Evolutionary conservation across 2,797 vertebrate genomes (phyloP).

Genomic region (Furcifer pardalis): DNA sequence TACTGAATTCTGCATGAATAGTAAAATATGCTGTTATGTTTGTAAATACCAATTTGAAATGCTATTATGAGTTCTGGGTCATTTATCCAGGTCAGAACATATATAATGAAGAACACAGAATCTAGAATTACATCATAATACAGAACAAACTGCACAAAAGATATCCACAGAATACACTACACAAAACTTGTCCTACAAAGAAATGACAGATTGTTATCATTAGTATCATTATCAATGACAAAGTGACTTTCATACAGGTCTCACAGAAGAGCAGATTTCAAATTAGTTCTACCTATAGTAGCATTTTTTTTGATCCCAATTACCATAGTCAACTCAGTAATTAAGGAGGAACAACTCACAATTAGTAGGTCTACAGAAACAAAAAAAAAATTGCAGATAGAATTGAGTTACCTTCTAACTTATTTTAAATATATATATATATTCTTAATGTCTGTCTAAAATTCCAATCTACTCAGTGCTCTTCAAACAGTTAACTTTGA

Average conservation of each 20-base stretch:
- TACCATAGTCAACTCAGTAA: constrained; percentile 15
- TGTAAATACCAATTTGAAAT: constrained; percentile 28
- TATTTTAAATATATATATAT: accelerated
- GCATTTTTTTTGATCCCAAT: constrained; percentile 19
- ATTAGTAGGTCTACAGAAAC: constrained; percentile 7
- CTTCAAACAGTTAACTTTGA: neutral
- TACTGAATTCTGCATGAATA: constrained; percentile 2
- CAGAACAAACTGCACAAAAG: constrained; percentile 69
- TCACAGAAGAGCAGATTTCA: constrained; percentile 44
- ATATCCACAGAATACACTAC: constrained; percentile 54
- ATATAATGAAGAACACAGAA: constrained; percentile 80
- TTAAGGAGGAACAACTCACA: neutral
- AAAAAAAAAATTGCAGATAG: constrained; percentile 29
- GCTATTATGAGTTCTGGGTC: constrained; percentile 70
- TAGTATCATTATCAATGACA: constrained; percentile 25
- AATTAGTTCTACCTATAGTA: constrained; percentile 11
- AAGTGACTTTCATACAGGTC: constrained; percentile 28
- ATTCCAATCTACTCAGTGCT: neutral
- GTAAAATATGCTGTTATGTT: constrained; percentile 15
- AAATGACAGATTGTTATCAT: constrained; percentile 49
- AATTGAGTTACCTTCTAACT: constrained; percentile 27
- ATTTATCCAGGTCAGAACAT: constrained; percentile 91
- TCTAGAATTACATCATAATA: constrained; percentile 61
- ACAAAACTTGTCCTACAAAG: constrained; percentile 52
- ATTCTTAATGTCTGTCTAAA: constrained; percentile 18